Evolutionary conservation across 2,113 vertebrate species (phyloP).

Genomic region (Gulo gulo): DNA sequence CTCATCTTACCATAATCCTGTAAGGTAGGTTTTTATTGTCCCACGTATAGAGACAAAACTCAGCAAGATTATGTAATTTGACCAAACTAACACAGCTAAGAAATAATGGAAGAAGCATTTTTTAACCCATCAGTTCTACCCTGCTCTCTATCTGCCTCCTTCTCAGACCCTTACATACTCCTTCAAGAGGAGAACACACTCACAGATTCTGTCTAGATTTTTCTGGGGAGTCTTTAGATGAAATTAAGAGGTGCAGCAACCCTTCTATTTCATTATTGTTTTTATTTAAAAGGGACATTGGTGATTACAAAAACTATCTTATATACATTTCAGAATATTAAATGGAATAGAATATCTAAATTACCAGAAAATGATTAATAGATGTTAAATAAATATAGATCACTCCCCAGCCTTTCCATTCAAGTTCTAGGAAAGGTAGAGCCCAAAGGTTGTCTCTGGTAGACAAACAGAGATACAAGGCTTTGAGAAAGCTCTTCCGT

Average conservation of each 20-base stretch:
- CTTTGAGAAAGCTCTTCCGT: background rate
- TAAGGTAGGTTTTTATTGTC: background rate
- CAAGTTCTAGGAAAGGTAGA: background rate
- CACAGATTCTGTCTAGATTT: background rate
- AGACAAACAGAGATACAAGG: background rate
- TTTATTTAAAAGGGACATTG: constrained; percentile 7
- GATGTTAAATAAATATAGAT: background rate
- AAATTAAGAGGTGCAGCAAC: background rate
- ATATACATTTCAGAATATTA: background rate
- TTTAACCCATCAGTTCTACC: background rate
- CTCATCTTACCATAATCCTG: background rate
- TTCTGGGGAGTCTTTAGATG: background rate
- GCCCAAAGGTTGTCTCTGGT: background rate
- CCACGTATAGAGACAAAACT: background rate
- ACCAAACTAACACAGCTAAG: background rate
- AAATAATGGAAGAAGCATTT: background rate
- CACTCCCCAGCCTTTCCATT: background rate
- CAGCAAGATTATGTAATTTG: constrained; percentile 2
- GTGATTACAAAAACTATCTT: background rate
- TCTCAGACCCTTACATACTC: background rate
- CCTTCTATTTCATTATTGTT: background rate
- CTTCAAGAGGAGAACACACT: background rate
- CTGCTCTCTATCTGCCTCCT: background rate
- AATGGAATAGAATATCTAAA: background rate
- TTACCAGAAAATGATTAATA: background rate